A percentile compares a stretch with the other conserved stretches of the same genome.
These are phyloP conservation scores for Myiothlypis coronata DNA, from an alignment of 2,797 vertebrate species.

Conservation along the genomic window DNA sequence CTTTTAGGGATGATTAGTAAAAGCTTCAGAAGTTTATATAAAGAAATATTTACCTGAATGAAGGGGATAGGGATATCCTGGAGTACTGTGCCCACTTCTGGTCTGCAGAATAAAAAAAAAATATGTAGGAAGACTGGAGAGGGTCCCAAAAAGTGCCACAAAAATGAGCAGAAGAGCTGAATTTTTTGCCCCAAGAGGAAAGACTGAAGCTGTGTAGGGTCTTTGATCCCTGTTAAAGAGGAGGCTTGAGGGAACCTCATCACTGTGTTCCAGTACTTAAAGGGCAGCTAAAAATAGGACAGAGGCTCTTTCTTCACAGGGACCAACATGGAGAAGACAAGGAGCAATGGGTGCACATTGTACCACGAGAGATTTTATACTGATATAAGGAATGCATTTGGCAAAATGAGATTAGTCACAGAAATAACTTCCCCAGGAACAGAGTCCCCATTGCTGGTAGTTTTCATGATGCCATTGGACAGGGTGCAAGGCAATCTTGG, in stretches of 20 bases:
- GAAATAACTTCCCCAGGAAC: background rate
- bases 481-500: background rate
- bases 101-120: background rate
- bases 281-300: background rate
- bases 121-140: background rate
- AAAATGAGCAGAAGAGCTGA: background rate
- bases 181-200: background rate
- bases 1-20: background rate
- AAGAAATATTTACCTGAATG: background rate
- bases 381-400: background rate
- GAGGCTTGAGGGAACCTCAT: rapidly evolving
- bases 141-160: background rate
- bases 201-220: background rate
- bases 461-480: background rate
- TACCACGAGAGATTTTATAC: background rate
- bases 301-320: background rate
- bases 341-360: rapidly evolving
- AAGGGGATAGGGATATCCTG: background rate
- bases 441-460: background rate
- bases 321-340: background rate
- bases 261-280: background rate
- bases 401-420: background rate
- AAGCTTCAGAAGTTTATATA: background rate
- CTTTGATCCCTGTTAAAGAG: background rate
- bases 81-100: background rate